Conservation (phyloP, 2,888 invertebrate genomes). For the Timema podura region DNA sequence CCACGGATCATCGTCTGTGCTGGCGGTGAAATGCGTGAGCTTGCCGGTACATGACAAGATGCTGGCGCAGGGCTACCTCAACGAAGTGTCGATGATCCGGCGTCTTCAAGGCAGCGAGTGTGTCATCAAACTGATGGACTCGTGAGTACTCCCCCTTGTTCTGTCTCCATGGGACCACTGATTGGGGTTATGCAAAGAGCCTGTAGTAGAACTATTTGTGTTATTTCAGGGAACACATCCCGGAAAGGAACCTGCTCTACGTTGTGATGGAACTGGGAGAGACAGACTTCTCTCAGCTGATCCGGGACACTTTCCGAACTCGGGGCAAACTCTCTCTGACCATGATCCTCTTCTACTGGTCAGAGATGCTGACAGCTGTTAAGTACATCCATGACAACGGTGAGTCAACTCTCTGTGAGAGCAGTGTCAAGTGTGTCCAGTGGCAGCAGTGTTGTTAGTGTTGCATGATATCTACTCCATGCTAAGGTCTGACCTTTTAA, state of each 20-base stretch:
- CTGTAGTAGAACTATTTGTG: too few relatives aligned
- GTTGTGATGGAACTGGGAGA: constrained; percentile 93
- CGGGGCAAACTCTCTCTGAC: constrained; percentile 60
- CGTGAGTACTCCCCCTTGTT: constrained; percentile 59
- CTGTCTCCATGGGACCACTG: too few relatives aligned
- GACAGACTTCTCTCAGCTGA: constrained; percentile 76
- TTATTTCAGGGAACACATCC: constrained; percentile 64
- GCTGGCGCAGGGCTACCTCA: constrained; percentile 73
- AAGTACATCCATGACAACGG: constrained; percentile 86
- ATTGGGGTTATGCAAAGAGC: too few relatives aligned
- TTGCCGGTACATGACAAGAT: constrained; percentile 65
- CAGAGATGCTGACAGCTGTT: constrained; percentile 89
- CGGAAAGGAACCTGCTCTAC: constrained; percentile 61
- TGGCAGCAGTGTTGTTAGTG: too few relatives aligned
- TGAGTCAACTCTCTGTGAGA: constrained; percentile 42
- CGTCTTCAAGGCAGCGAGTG: constrained; percentile 76
- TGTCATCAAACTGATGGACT: constrained; percentile 81
- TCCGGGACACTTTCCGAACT: constrained; percentile 52
- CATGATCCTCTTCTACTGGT: constrained; percentile 84
- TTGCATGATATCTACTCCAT: too few relatives aligned
- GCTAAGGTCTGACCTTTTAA: too few relatives aligned
- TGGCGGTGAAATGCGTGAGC: constrained; percentile 81
- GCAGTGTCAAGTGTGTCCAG: too few relatives aligned
- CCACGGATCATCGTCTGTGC: constrained; percentile 52
- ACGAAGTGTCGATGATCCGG: constrained; percentile 80